Percentiles rank a stretch among this genome's conserved stretches.
These are phyloP conservation scores for Biston betularia DNA, from an alignment of 2,888 invertebrate genomes.

Conservation along the genomic window DNA sequence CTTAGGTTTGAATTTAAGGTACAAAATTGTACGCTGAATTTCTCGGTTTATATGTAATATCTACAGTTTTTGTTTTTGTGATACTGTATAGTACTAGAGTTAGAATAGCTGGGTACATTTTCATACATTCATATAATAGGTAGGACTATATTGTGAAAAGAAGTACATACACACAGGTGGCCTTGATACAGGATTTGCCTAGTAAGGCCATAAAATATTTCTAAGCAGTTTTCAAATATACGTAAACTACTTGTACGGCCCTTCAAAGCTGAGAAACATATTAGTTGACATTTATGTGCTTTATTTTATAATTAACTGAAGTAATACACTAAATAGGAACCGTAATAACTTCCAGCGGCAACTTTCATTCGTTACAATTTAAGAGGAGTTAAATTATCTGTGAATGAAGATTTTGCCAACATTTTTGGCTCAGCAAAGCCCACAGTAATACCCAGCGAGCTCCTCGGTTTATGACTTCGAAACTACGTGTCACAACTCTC, in stretches of 20 bases:
- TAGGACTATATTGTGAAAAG: too few relatives aligned
- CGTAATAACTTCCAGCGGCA: constrained; percentile 32
- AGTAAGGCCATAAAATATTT: too few relatives aligned
- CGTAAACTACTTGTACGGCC: too few relatives aligned
- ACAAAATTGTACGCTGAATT: constrained; percentile 62
- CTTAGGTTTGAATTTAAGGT: constrained; percentile 47
- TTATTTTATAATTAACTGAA: constrained; percentile 21
- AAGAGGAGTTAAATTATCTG: constrained; percentile 38
- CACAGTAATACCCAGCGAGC: constrained; percentile 39
- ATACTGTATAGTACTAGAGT: too few relatives aligned
- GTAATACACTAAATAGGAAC: constrained; percentile 21
- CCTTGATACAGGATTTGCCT: too few relatives aligned
- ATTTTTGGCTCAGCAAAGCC: constrained; percentile 41
- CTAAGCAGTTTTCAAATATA: too few relatives aligned
- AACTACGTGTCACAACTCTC: constrained; percentile 47
- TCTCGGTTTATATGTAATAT: constrained; percentile 45
- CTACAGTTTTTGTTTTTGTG: too few relatives aligned
- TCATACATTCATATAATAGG: too few relatives aligned
- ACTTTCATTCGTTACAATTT: constrained; percentile 34
- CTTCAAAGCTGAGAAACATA: too few relatives aligned
- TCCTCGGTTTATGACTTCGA: constrained; percentile 45
- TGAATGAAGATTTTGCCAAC: constrained; percentile 37
- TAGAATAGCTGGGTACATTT: too few relatives aligned
- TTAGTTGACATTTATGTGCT: background rate
- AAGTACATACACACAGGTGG: too few relatives aligned